These are phyloP conservation scores for Parnassius orleans DNA, from an alignment of 2,888 invertebrate species.

Conservation along the genomic window DNA sequence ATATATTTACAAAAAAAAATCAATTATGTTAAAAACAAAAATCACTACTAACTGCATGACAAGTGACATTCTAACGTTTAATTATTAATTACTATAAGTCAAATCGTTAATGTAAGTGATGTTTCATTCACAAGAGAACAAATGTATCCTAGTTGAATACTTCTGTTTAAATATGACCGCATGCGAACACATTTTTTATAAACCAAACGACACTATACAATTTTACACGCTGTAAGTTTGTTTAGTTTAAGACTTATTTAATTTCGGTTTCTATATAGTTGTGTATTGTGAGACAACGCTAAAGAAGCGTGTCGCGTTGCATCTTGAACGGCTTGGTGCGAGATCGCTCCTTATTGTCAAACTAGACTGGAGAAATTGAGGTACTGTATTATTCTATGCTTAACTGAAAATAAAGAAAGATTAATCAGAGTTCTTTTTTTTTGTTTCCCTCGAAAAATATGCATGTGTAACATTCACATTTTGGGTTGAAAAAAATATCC, in stretches of 20 bases:
- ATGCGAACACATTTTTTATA: constrained; percentile 25
- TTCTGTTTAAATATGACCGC: constrained; percentile 29
- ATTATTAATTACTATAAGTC: constrained; percentile 49
- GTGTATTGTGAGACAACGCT: constrained; percentile 19
- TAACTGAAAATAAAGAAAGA: constrained; percentile 77
- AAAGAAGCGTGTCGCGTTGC: constrained; percentile 12
- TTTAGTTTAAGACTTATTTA: constrained; percentile 36
- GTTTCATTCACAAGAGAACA: constrained; percentile 56
- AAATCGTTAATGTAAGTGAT: constrained; percentile 48
- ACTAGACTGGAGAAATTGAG: constrained; percentile 73
- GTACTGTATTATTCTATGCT: constrained; percentile 80
- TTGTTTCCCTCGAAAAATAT: constrained; percentile 8
- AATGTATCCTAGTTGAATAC: constrained; percentile 39
- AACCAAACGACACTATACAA: constrained; percentile 35
- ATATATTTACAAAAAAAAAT: constrained; percentile 24
- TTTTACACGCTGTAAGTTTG: constrained; percentile 42
- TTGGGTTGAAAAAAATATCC: too few species aligned
- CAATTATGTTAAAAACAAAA: constrained; percentile 33
- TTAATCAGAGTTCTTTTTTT: constrained; percentile 58
- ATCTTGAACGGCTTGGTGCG: constrained; percentile 56
- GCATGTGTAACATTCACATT: background rate
- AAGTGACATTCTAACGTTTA: constrained; percentile 47
- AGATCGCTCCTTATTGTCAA: constrained; percentile 56
- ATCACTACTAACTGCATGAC: constrained; percentile 70
- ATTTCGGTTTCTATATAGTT: constrained; percentile 39